Evolutionary conservation across 1,140 invertebrate genomes (phyloP).

Genomic region (Atta colombica): DNA sequence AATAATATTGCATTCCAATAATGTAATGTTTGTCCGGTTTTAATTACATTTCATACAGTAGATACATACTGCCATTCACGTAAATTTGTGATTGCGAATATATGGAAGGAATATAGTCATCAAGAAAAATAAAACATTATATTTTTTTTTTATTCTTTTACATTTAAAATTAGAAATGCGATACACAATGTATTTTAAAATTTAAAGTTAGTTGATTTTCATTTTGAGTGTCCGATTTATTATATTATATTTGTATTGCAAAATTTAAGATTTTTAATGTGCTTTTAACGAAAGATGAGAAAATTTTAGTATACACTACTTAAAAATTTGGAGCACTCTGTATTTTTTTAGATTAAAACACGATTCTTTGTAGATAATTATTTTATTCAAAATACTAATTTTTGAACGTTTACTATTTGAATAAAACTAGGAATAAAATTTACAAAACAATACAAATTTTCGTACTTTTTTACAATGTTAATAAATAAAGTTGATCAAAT

Average conservation of each 20-base stretch:
- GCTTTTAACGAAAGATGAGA: neutral
- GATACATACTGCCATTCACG: neutral
- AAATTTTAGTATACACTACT: neutral
- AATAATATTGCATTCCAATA: slow-evolving; percentile 51
- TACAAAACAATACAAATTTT: no score
- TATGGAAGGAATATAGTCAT: neutral
- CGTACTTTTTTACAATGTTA: no score
- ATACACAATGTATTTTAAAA: neutral
- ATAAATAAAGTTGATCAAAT: no score
- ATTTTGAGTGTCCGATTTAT: neutral
- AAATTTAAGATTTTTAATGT: neutral
- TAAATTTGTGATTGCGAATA: neutral
- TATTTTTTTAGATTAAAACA: no score
- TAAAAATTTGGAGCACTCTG: no score
- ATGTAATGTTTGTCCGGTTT: slow-evolving; percentile 33
- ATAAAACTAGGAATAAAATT: no score
- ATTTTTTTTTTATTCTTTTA: neutral
- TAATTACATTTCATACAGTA: slow-evolving; percentile 19
- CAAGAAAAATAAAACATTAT: slow-evolving; percentile 7
- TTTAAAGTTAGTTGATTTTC: neutral
- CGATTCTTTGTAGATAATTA: no score
- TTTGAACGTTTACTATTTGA: no score
- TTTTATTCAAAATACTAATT: no score
- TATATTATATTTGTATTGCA: slow-evolving; percentile 4
- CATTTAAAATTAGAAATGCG: neutral